A percentile compares a stretch with the other conserved stretches of the same genome.
Evolutionary conservation across 2,888 invertebrate genomes (phyloP).

Genomic region (Drosophila ustulata): DNA sequence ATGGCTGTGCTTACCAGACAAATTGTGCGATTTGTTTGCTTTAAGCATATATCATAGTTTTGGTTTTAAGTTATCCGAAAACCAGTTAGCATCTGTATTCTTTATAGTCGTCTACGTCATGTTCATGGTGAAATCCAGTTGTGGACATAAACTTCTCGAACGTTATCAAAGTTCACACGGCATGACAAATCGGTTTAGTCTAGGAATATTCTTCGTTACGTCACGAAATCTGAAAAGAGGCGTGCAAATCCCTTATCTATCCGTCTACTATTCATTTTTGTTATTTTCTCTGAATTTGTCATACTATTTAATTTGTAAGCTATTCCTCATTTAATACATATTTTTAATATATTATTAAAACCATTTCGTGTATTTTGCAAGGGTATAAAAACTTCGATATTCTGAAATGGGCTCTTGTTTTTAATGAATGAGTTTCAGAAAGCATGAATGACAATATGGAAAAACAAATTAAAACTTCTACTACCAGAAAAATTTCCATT

Average conservation of each 20-base stretch:
- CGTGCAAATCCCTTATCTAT: background rate
- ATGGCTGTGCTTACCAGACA: background rate
- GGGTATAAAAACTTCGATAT: background rate
- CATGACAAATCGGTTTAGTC: constrained; percentile 6
- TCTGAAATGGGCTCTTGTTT: background rate
- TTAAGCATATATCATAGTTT: background rate
- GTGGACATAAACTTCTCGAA: background rate
- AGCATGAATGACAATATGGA: background rate
- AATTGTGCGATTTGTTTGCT: constrained; percentile 6
- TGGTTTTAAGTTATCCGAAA: background rate
- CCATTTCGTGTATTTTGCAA: background rate
- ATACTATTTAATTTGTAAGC: no score
- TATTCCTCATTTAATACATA: no score
- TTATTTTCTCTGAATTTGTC: no score
- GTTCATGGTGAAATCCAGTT: constrained; percentile 7
- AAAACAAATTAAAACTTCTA: background rate
- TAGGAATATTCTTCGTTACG: background rate
- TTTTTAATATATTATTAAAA: no score
- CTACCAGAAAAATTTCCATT: background rate
- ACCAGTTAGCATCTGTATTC: background rate
- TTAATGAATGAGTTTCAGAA: background rate
- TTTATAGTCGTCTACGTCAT: constrained; percentile 10
- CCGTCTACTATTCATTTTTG: no score
- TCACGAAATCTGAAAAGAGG: background rate
- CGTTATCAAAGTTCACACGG: constrained; percentile 11